Conservation (phyloP, 2,797 vertebrate species). For the Silurus aristotelis region DNA sequence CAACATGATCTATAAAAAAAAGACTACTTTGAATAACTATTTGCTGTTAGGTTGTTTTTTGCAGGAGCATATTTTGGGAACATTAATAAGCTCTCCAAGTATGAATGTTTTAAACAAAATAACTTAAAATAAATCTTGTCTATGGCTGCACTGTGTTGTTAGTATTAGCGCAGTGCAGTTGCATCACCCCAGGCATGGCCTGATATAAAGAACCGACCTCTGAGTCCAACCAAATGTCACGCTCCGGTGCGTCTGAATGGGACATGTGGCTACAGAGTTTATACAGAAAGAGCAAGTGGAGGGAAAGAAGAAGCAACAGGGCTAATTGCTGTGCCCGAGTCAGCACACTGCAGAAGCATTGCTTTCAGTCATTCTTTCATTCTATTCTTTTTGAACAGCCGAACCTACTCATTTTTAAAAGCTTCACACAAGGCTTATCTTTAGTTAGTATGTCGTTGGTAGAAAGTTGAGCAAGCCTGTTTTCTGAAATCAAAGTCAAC, state of each 20-base stretch:
- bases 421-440: background rate
- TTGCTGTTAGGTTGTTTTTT: background rate
- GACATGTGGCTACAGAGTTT: conserved; percentile 14
- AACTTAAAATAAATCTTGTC: background rate
- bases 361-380: conserved; percentile 5
- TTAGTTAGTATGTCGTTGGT: background rate
- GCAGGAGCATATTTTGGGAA: background rate
- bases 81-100: background rate
- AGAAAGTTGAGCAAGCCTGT: background rate
- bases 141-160: background rate
- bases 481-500: background rate
- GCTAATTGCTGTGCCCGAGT: conserved; percentile 4
- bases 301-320: conserved; percentile 7
- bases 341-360: background rate
- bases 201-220: conserved; percentile 66
- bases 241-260: conserved; percentile 67
- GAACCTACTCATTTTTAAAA: background rate
- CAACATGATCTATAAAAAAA: background rate
- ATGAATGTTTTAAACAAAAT: background rate
- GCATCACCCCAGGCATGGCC: conserved; percentile 51
- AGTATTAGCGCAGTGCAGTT: background rate
- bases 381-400: background rate
- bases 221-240: conserved; percentile 72
- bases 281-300: background rate
- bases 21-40: background rate